Base-by-base conservation (phyloP, 2,888 invertebrate species). In the Salticus scenicus region DNA sequence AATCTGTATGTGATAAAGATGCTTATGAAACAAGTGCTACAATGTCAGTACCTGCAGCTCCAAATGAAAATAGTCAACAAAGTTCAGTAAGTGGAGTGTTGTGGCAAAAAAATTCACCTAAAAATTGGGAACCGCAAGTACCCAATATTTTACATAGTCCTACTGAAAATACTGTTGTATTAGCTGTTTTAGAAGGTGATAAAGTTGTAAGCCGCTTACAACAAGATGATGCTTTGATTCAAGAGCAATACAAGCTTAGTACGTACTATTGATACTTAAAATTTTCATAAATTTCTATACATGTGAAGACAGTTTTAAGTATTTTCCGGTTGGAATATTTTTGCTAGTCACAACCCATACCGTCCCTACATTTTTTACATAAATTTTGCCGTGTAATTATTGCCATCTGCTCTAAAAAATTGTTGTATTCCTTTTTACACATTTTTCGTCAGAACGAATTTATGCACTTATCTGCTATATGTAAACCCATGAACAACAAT, bases 111-210 rank as follows among this genome's bases (percentile, higher is more conserved):
- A 67, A 72, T n/a, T 57, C 83, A 31, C 20, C 73, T 30, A 77
- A 81, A 41, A 63, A 24, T 31, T 81, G 74, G 71, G 85, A 76
- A 24, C 75, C 80, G 8, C 37, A 75, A 30, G 72, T 87, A 33
- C 84, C 87, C 57, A 85, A 84, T 74, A 77, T 87, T 47, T 69
- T 87, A 2, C 79, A 71, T 30, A 79, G 76, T 51, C 88, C 87
- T 10, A 42, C 67, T 14, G 88, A 88, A 33, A 80, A 33, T 76
- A 31, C 75, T 33, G 79, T 85, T 31, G 88, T 88, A 24, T 77
- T 88, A 76, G 88, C 88, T 28, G 88, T 88, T 20, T 82, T 88
- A 70, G 88, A 88, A 69, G 88, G 88, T 27, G 87, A 88, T 30
- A 84, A 87, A 79, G 88, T 88, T 67, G 88, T 88, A 0, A 84